phyloP scores from a whole-genome alignment of 1,140 invertebrate species.

The Apis cerana region DNA sequence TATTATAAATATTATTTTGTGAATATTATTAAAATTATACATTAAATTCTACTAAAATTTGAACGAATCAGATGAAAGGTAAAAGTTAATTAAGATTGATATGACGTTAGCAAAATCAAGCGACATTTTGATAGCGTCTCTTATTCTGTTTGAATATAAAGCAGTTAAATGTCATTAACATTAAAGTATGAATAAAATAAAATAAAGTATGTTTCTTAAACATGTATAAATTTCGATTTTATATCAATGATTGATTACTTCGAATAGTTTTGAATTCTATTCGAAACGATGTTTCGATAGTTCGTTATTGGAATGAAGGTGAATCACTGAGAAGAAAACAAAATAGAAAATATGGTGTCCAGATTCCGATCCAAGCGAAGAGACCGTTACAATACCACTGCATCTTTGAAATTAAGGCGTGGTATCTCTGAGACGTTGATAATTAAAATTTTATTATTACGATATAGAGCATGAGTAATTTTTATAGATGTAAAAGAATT shows the following conservation, averaged over 20 bases:
- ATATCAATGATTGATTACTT: background rate
- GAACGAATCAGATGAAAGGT: background rate
- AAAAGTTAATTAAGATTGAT: conserved; percentile 36
- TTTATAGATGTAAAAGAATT: background rate
- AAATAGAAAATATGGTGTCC: conserved; percentile 28
- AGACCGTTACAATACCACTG: conserved; percentile 32
- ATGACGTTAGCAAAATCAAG: conserved; percentile 15
- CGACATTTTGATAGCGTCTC: conserved; percentile 17
- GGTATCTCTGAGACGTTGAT: conserved; percentile 26
- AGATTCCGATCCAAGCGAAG: conserved; percentile 7
- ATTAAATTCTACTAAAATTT: background rate
- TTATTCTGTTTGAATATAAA: conserved; percentile 1
- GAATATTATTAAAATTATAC: too few relatives aligned
- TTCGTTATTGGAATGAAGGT: conserved; percentile 24
- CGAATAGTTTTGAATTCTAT: background rate
- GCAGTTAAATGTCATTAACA: background rate
- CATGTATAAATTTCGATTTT: background rate
- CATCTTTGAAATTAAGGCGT: conserved; percentile 51
- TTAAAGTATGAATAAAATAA: too few relatives aligned
- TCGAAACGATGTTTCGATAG: conserved; percentile 3
- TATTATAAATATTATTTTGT: background rate
- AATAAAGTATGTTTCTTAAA: background rate
- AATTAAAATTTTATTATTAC: conserved; percentile 43
- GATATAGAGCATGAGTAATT: conserved; percentile 26
- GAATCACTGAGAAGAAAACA: conserved; percentile 17